These are phyloP conservation scores for Luffia ferchaultella DNA, from an alignment of 2,888 invertebrate genomes.

Conservation along the genomic window DNA sequence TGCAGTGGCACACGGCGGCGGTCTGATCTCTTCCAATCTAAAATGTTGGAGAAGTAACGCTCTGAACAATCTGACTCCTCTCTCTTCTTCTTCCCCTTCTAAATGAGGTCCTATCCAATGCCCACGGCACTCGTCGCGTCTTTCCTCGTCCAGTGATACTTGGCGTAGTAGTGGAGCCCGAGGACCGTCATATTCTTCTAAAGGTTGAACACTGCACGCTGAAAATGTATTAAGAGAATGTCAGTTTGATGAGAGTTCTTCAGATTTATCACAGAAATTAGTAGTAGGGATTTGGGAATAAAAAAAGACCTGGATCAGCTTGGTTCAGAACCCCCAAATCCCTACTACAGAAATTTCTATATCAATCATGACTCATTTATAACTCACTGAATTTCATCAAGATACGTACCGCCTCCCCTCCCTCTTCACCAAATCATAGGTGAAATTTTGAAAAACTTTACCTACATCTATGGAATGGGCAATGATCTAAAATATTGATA, in stretches of 20 bases:
- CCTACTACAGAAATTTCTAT: not conserved
- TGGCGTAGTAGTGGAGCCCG: conserved; percentile 45
- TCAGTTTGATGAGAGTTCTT: too few species aligned
- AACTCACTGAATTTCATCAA: too few species aligned
- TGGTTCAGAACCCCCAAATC: too few species aligned
- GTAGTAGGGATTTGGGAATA: too few species aligned
- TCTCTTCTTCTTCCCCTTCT: conserved; percentile 53
- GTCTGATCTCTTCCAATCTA: conserved; percentile 45
- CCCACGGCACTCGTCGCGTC: conserved; percentile 55
- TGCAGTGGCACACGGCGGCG: conserved; percentile 45
- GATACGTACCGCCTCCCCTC: too few species aligned
- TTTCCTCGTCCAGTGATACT: conserved; percentile 54
- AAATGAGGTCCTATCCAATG: conserved; percentile 50
- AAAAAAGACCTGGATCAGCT: too few species aligned
- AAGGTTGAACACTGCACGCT: conserved; percentile 51
- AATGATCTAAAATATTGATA: too few species aligned
- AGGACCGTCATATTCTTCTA: conserved; percentile 46
- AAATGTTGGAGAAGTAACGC: conserved; percentile 51
- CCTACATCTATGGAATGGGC: too few species aligned
- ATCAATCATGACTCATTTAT: not conserved
- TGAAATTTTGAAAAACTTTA: too few species aligned
- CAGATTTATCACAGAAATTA: too few species aligned
- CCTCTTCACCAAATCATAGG: too few species aligned
- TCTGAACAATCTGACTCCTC: conserved; percentile 55
- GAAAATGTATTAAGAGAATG: too few species aligned